These are phyloP conservation scores for Mycalesis mineus DNA, from an alignment of 2,888 invertebrate genomes.

Conservation along the genomic window DNA sequence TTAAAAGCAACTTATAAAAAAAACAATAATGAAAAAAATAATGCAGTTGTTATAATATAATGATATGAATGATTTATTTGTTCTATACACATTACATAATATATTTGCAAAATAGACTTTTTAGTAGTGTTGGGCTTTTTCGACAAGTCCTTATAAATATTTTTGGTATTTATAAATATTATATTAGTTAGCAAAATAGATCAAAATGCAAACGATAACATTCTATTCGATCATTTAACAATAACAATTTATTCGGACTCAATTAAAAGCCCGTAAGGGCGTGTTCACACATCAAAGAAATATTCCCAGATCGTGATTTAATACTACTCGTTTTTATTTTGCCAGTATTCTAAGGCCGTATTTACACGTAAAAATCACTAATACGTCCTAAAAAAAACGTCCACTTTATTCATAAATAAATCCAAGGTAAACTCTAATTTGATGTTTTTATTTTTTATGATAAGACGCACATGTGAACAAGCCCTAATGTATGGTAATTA, in stretches of 20 bases:
- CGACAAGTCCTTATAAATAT: not conserved
- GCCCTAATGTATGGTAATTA: too few relatives aligned
- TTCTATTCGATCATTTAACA: not conserved
- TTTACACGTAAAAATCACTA: too few relatives aligned
- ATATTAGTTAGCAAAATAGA: not conserved
- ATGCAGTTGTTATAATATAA: not conserved
- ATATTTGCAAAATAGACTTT: not conserved
- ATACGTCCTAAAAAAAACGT: too few relatives aligned
- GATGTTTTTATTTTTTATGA: not conserved
- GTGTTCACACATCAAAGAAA: too few relatives aligned
- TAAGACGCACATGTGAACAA: too few relatives aligned
- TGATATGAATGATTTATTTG: constrained; percentile 7
- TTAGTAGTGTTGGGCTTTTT: not conserved
- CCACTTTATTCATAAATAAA: too few relatives aligned
- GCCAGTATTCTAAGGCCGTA: too few relatives aligned
- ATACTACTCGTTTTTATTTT: too few relatives aligned
- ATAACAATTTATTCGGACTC: not conserved
- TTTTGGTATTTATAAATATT: not conserved
- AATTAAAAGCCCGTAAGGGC: not conserved
- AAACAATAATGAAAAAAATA: not conserved
- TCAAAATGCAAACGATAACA: not conserved
- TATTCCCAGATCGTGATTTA: too few relatives aligned
- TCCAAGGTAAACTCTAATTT: not conserved
- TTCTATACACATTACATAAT: not conserved
- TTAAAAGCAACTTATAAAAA: not conserved